These are phyloP conservation scores for Callitettix versicolor DNA, from an alignment of 1,140 invertebrate genomes.

Conservation along the genomic window DNA sequence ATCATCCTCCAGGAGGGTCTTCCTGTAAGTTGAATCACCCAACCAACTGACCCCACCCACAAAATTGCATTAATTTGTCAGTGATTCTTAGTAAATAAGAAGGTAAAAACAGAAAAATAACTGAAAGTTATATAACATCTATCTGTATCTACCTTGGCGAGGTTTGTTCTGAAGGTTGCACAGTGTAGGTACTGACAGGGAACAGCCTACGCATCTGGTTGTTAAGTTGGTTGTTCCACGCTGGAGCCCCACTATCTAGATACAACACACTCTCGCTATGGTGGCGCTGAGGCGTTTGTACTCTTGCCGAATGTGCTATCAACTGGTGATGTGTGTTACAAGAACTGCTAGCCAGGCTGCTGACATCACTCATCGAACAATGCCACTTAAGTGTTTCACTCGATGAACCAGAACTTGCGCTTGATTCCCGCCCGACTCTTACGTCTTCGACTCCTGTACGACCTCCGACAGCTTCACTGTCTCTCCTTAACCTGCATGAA, in stretches of 20 bases:
- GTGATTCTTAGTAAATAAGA: no score
- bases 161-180: constrained; percentile 33
- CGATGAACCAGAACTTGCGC: constrained; percentile 51
- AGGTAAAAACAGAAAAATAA: no score
- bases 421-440: constrained; percentile 48
- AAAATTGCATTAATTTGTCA: no score
- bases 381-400: constrained; percentile 76
- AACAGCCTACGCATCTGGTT: constrained; percentile 40
- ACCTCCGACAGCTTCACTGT: constrained; percentile 46
- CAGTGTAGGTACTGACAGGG: constrained; percentile 47
- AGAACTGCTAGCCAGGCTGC: constrained; percentile 28
- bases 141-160: constrained; percentile 25
- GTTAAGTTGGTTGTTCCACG: constrained; percentile 34
- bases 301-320: constrained; percentile 67
- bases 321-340: constrained; percentile 21
- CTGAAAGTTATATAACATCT: no score
- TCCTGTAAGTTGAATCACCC: no score
- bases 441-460: constrained; percentile 28
- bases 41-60: no score
- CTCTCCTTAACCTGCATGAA: constrained; percentile 39
- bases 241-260: constrained; percentile 34
- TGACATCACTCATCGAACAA: constrained; percentile 44
- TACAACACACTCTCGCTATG: constrained; percentile 70
- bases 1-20: no score
- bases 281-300: constrained; percentile 68